Conservation (phyloP, 1,140 invertebrate genomes). For the Brachionus asplanchnoidis region DNA sequence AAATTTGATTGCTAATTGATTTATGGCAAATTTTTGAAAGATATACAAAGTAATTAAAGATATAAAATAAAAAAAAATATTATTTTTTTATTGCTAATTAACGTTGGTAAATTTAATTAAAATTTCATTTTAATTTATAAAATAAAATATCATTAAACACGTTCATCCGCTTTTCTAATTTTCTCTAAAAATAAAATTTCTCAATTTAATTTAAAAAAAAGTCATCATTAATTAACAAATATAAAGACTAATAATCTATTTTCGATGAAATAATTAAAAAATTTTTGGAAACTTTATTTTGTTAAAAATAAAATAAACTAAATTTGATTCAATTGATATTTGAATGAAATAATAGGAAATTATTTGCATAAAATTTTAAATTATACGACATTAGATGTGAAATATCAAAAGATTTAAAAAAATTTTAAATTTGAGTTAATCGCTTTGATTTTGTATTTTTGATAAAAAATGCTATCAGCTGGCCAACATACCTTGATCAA, state of each 20-base stretch:
- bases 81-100: background rate
- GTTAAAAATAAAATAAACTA: background rate
- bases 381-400: background rate
- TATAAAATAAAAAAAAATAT: background rate
- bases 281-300: slow-evolving; percentile 19
- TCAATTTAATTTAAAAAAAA: background rate
- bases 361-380: background rate
- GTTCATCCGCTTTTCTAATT: background rate
- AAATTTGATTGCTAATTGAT: background rate
- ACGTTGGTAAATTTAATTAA: background rate
- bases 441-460: background rate
- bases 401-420: background rate
- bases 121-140: background rate
- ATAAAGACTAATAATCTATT: background rate
- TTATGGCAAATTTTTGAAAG: background rate
- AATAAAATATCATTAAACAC: background rate
- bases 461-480: background rate
- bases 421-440: background rate
- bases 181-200: background rate
- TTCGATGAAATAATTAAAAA: background rate
- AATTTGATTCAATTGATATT: background rate
- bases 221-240: background rate
- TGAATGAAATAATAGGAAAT: background rate
- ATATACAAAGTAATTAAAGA: background rate
- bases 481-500: slow-evolving; percentile 31